Evolutionary conservation across 2,797 vertebrate genomes (phyloP), one percentile per base, ranked within the genome.

Genomic region (Neosalanx taihuensis): DNA sequence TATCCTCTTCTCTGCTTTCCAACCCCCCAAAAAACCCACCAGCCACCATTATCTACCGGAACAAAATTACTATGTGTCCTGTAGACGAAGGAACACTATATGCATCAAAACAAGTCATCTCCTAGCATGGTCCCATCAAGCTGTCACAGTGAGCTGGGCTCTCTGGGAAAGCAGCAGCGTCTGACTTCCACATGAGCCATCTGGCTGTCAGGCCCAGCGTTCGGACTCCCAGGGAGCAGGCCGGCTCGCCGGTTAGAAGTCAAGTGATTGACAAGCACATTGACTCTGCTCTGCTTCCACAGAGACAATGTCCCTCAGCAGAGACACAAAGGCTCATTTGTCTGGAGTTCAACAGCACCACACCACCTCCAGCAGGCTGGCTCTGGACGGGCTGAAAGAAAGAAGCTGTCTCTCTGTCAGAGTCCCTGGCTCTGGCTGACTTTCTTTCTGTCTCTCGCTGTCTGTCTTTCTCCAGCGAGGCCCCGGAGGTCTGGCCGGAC

Each of bases 211-310:
- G 41, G 51, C 10, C 15, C 51, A 17, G 51, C 37, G 10, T 41
- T 49, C 35, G 3, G 23, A 23, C 23, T 65, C 64, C 23, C 41
- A 49, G 46, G 23, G 37, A 29, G 37, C 41, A 12, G 1, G 26
- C 15, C 15, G 64, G 13, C 20, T 23, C 12, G 13, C 23, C 51
- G 66, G 66, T 57, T 68, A 57, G 23, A 68, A 68, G 51, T 56
- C 51, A 68, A 57, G 29, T 56, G 66, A 68, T 68, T 68, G 66
- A 68, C 66, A 68, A 57, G 30, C 66, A 57, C 51, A 68, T 68
- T 53, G 66, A 68, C 30, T 31, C 66, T 68, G 49, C 49, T 68
- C 66, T 56, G 17, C 30, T 35, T 68, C 31, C 13, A 57, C 29
- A 18, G 18, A 56, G 66, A 68, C 66, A 35, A 68, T 56, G 30